Percentiles rank a stretch among this genome's conserved stretches.
Conservation (phyloP, 2,888 invertebrate genomes). For the Microplitis manilae region DNA sequence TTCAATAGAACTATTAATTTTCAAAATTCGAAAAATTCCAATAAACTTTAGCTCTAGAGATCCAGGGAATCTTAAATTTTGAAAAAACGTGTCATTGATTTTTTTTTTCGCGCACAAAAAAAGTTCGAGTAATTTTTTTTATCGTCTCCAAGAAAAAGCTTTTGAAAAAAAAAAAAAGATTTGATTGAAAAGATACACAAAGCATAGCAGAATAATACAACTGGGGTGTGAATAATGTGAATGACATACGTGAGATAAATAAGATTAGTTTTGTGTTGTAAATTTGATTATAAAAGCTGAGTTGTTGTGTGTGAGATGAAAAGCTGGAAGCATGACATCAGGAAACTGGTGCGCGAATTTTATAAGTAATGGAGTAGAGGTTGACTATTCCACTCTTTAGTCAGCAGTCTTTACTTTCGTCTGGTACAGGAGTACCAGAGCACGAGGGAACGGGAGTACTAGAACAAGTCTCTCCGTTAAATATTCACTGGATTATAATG, state of each 20-base stretch:
- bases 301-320: not conserved
- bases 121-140: too few species aligned
- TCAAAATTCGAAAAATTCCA: too few species aligned
- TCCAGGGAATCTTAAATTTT: too few species aligned
- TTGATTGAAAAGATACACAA: constrained; percentile 17
- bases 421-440: too few species aligned
- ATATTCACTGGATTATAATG: constrained; percentile 46
- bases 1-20: too few species aligned
- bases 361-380: not conserved
- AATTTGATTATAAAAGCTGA: constrained; percentile 26
- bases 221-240: not conserved
- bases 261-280: constrained; percentile 4
- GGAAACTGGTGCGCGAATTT: too few species aligned
- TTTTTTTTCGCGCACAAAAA: too few species aligned
- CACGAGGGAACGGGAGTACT: not conserved
- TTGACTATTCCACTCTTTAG: not conserved
- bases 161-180: constrained; percentile 3
- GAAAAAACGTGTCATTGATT: too few species aligned
- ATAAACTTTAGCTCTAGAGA: too few species aligned
- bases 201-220: not conserved
- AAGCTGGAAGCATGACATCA: not conserved
- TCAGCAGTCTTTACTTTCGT: not conserved
- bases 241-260: not conserved
- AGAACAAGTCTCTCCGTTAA: constrained; percentile 27
- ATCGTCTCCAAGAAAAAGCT: too few species aligned